Evolutionary conservation across 37 sponge, comb jelly and placozoan species (phyloP).

Genomic region (Aphrocallistes beatrix): DNA sequence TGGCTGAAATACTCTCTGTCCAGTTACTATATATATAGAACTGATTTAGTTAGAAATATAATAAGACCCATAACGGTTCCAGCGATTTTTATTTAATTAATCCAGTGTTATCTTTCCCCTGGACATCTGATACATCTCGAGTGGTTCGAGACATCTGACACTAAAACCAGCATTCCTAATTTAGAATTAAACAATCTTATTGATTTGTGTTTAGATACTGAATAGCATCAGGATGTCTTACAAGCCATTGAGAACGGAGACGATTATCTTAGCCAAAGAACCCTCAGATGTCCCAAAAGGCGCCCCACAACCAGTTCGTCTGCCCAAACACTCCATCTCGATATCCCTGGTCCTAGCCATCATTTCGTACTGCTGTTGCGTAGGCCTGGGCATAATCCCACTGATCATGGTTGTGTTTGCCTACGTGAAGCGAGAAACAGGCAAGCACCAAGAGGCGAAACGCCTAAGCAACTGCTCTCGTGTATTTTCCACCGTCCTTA

Average conservation of each 20-base stretch:
- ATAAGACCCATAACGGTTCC: no score
- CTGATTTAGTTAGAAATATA: no score
- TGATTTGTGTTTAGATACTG: no score
- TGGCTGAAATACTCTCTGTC: no score
- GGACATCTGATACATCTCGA: no score
- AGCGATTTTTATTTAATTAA: no score
- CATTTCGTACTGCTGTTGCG: not conserved
- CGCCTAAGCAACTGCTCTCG: constrained; percentile 6
- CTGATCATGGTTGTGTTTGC: not conserved
- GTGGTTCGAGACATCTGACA: no score
- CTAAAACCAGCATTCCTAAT: no score
- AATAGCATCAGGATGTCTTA: no score
- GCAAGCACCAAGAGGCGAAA: not conserved
- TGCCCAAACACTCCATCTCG: not conserved
- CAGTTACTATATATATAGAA: no score
- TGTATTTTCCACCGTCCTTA: not conserved
- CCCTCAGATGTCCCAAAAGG: not conserved
- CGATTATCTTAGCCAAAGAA: not conserved
- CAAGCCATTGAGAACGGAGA: not conserved
- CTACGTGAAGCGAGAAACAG: not conserved
- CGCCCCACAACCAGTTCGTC: not conserved
- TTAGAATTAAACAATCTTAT: no score
- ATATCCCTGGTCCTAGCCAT: not conserved
- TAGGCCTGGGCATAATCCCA: not conserved
- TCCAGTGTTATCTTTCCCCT: no score